Percentiles rank a stretch among this genome's conserved stretches.
These are phyloP conservation scores for Choristoneura fumiferana DNA, from an alignment of 1,140 invertebrate species.

Conservation along the genomic window DNA sequence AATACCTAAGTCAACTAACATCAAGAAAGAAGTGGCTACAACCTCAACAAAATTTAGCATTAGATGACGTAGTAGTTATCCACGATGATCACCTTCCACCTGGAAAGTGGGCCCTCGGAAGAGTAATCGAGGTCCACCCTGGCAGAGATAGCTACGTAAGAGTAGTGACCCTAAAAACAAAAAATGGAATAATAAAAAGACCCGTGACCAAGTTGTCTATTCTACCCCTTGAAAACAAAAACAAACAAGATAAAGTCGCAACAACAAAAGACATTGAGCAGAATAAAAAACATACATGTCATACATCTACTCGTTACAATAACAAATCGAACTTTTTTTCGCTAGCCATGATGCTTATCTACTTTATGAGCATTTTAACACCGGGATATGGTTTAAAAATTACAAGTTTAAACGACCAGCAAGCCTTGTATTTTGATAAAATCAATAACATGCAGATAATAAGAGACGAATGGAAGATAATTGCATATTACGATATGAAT, in stretches of 20 bases:
- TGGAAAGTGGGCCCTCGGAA: conserved; percentile 19
- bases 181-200: conserved; percentile 29
- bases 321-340: not conserved
- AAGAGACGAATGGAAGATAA: conserved; percentile 30
- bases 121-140: conserved; percentile 25
- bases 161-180: conserved; percentile 31
- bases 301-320: not conserved
- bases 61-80: not conserved
- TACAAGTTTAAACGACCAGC: conserved; percentile 14
- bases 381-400: not conserved
- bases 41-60: not conserved
- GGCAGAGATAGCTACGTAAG: conserved; percentile 27
- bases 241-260: not conserved
- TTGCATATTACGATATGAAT: conserved; percentile 32
- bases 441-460: conserved; percentile 27
- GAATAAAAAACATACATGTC: not conserved
- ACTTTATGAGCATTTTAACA: not conserved
- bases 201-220: conserved; percentile 33
- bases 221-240: conserved; percentile 21
- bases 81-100: not conserved
- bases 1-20: conserved; percentile 22
- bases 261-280: not conserved
- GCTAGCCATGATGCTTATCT: not conserved
- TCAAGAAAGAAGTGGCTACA: conserved; percentile 21
- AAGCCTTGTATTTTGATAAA: conserved; percentile 27